phyloP scores from a whole-genome alignment of 2,797 vertebrate species.

The Parauchenoglanis ngamensis region DNA sequence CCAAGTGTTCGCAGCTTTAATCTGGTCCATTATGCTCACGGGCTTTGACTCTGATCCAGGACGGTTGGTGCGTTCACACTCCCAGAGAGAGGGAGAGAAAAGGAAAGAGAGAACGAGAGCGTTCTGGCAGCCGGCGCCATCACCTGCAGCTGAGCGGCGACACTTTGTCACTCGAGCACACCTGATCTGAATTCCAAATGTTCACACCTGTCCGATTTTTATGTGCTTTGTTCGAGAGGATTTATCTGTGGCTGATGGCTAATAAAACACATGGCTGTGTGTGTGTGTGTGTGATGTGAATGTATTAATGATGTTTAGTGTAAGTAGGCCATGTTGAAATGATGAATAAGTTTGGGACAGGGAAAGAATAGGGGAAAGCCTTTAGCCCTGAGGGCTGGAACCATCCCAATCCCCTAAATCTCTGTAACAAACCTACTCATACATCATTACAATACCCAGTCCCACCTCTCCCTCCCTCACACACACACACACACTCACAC shows the following conservation, averaged over 20 bases:
- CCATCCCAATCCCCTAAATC: conserved; percentile 35
- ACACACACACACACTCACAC: conserved; percentile 13
- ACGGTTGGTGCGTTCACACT: conserved; percentile 53
- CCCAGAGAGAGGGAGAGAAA: conserved; percentile 17
- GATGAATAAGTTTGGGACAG: conserved; percentile 55
- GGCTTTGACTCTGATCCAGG: conserved; percentile 69
- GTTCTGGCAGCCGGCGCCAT: conserved; percentile 47
- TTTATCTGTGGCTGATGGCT: conserved; percentile 34
- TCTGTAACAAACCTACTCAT: conserved; percentile 52
- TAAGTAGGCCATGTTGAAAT: conserved; percentile 56
- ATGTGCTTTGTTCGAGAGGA: conserved; percentile 29
- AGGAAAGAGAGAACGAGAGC: conserved; percentile 16
- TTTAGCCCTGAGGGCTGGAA: conserved; percentile 54
- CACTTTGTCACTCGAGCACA: conserved; percentile 54
- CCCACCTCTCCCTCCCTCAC: conserved; percentile 37
- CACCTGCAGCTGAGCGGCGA: conserved; percentile 51
- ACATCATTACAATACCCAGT: conserved; percentile 58
- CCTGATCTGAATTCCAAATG: conserved; percentile 56
- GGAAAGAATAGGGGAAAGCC: conserved; percentile 43
- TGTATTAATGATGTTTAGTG: conserved; percentile 60
- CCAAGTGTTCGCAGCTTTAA: conserved; percentile 68
- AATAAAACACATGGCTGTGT: conserved; percentile 30
- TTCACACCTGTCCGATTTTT: conserved; percentile 48
- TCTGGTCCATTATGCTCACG: conserved; percentile 74
- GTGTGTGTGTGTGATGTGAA: conserved; percentile 39